Percentiles rank a stretch among this genome's conserved stretches.
phyloP scores from a whole-genome alignment of 2,797 vertebrate genomes.

The Malacoraja senta region DNA sequence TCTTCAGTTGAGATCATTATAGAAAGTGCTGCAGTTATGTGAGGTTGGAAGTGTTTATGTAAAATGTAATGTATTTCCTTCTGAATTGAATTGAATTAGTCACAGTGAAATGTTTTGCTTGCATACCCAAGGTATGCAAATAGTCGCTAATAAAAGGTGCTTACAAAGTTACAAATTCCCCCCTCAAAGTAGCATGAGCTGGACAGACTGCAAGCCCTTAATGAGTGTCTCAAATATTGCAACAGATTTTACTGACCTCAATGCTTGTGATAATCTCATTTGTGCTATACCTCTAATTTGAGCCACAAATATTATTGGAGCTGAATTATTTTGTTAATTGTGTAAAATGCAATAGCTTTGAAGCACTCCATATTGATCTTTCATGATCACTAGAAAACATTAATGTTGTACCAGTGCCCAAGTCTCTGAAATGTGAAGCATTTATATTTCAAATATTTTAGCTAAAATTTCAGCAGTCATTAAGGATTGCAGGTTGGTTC shows the following conservation, averaged over 20 bases:
- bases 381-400: constrained; percentile 43
- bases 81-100: too few relatives aligned
- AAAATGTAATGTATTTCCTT: too few relatives aligned
- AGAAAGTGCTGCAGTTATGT: neutral
- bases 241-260: neutral
- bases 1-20: neutral
- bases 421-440: constrained; percentile 58
- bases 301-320: neutral
- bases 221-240: neutral
- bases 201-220: neutral
- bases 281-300: neutral
- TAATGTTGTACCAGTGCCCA: constrained; percentile 39
- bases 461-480: constrained; percentile 67
- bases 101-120: too few relatives aligned
- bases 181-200: too few relatives aligned
- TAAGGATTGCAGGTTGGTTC: constrained; percentile 50
- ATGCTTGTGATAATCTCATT: neutral
- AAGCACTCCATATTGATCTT: constrained; percentile 46
- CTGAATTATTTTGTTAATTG: constrained; percentile 38
- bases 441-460: constrained; percentile 68
- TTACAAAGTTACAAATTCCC: too few relatives aligned
- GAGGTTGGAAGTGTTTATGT: too few relatives aligned
- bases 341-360: constrained; percentile 56
- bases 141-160: too few relatives aligned
- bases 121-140: too few relatives aligned